Conservation (phyloP, 2,113 vertebrate genomes). For the Mustelus asterias region DNA sequence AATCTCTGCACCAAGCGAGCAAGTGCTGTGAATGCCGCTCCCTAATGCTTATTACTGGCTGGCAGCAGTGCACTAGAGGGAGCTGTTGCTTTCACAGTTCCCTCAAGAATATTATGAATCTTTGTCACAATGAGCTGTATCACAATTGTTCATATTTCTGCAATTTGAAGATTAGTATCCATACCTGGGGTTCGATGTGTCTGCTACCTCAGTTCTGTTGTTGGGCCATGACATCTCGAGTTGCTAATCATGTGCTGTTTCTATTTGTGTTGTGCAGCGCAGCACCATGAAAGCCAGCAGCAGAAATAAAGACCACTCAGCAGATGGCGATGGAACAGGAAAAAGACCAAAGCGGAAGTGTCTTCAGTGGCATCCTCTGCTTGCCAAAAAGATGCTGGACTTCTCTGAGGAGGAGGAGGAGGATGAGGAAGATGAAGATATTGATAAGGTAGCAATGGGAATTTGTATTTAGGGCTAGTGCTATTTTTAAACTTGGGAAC, state of each 20-base stretch:
- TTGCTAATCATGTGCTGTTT: slow-evolving; percentile 22
- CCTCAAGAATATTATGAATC: not conserved
- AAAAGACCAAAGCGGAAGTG: slow-evolving; percentile 95
- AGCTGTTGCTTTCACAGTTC: not conserved
- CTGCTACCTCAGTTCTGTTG: not conserved
- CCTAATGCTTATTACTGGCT: not conserved
- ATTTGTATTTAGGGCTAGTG: not conserved
- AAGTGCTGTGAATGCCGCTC: slow-evolving; percentile 6
- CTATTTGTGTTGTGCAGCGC: slow-evolving; percentile 54
- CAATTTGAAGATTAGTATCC: not conserved
- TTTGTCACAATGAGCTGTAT: not conserved
- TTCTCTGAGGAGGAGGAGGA: slow-evolving; percentile 97
- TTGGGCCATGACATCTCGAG: not conserved
- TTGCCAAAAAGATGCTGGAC: slow-evolving; percentile 90
- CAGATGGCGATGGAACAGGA: slow-evolving; percentile 76
- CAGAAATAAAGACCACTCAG: slow-evolving; percentile 80
- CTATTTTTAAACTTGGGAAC: slow-evolving; percentile 17
- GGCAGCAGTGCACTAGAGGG: slow-evolving; percentile 2
- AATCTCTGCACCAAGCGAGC: not conserved
- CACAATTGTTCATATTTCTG: not conserved
- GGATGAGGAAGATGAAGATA: slow-evolving; percentile 87
- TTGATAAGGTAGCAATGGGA: slow-evolving; percentile 70
- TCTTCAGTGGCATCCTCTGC: slow-evolving; percentile 95
- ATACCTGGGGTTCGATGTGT: not conserved
- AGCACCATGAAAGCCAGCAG: slow-evolving; percentile 94